A percentile compares a stretch with the other conserved stretches of the same genome.
phyloP scores from a whole-genome alignment of 2,888 invertebrate genomes.

The Pecten maximus region DNA sequence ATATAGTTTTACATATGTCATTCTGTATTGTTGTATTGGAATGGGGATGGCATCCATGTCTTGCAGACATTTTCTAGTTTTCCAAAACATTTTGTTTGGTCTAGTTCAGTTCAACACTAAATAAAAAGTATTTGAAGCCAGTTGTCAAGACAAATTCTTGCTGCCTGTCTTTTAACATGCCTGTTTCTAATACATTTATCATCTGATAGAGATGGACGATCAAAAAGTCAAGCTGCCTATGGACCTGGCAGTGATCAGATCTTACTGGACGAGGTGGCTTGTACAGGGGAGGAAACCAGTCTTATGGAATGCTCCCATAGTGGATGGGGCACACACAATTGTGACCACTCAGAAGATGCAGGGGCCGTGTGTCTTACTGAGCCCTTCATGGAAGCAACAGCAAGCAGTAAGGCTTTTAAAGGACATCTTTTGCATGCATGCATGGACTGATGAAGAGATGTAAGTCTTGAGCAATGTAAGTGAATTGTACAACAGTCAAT shows the following conservation, averaged over 20 bases:
- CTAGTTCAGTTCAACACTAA: no score
- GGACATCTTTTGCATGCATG: not conserved
- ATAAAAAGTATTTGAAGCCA: no score
- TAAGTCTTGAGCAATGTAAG: no score
- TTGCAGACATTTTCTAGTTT: no score
- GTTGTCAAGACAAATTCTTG: no score
- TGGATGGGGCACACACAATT: conserved; percentile 61
- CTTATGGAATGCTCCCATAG: conserved; percentile 57
- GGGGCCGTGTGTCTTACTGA: conserved; percentile 64
- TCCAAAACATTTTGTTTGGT: no score
- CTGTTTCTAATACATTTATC: not conserved
- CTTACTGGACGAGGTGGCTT: conserved; percentile 64
- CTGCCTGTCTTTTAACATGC: no score
- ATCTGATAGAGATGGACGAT: conserved; percentile 47
- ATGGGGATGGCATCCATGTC: no score
- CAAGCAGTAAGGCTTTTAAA: not conserved
- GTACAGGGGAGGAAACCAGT: conserved; percentile 62
- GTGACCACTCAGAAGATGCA: conserved; percentile 66
- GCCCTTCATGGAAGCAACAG: not conserved
- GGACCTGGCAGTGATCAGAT: conserved; percentile 59
- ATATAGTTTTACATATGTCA: no score
- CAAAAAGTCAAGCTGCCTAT: conserved; percentile 51
- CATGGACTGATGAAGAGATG: not conserved
- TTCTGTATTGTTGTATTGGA: no score
- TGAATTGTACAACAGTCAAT: no score